Base-by-base conservation (phyloP, 1,140 invertebrate genomes). In the Eumeta japonica region DNA sequence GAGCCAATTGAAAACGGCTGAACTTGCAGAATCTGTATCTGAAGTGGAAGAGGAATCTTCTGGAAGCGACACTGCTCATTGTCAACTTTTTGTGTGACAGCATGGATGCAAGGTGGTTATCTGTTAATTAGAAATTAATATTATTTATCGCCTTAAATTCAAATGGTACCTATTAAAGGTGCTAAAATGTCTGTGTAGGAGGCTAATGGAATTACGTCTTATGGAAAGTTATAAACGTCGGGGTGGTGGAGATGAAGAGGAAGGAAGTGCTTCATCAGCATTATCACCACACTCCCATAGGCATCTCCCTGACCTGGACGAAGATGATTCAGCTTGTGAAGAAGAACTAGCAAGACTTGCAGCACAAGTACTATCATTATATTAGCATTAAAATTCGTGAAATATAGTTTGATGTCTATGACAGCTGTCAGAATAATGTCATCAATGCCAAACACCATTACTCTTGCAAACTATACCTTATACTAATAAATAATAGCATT, bases 221-320 rank as follows among this genome's bases (percentile, higher is more conserved):
- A 59, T 73, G 59, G 68, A 73, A 45, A 67, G 58, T 35, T 73
- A 73, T 48, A 73, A 73, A 48, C 56, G 67, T 1, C 60, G 65
- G 16, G 28, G 86, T 3, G 85, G 83, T 29, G 82, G 79, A 0
- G 86, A 86, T 39, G 87, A 89, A 56, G 81, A 82, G 39, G 82
- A 84, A 49, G 88, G 87, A 1, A 88, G 85, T 43, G 87, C 90
- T 53, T 94, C 90, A 27, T 94, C 92, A 13, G 80, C 89, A 12
- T 85, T 94, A 70, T 92, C 90, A 28, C 92, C 88, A 39, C 94
- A 94, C 74, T 94, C 90, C n/a, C 91, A 94, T 48, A 94, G 94
- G 46, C 94, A 94, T 64, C 86, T 95, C 82, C 91, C 90, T 0
- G 92, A 95, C 68, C 92, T 96, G 57, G 92, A 95, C 49, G 93